Percentiles rank a stretch among this genome's conserved stretches.
phyloP scores from a whole-genome alignment of 2,113 vertebrate species.

The Paedocypris sp. region DNA sequence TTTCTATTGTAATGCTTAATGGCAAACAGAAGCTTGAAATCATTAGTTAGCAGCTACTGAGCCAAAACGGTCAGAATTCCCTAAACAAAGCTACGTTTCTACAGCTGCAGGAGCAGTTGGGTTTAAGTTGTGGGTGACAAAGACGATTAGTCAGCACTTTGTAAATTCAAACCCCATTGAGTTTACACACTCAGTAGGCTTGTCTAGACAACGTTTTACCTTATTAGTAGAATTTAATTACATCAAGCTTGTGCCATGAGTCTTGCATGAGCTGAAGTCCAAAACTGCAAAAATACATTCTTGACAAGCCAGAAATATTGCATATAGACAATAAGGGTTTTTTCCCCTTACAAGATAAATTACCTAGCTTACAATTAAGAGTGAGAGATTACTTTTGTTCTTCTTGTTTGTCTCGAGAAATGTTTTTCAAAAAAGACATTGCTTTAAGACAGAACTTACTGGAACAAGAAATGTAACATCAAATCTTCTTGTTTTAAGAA shows the following conservation, averaged over 20 bases:
- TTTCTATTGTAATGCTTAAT: not conserved
- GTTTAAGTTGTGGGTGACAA: not conserved
- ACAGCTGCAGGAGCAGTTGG: slow-evolving; percentile 13
- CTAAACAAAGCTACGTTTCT: slow-evolving; percentile 33
- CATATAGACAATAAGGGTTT: no score
- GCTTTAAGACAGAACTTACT: no score
- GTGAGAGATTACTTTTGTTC: no score
- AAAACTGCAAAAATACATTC: no score
- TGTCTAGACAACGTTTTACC: slow-evolving; percentile 31
- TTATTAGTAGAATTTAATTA: slow-evolving; percentile 26
- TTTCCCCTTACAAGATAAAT: no score
- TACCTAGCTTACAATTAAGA: no score
- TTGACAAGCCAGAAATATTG: no score
- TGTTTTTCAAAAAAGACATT: no score
- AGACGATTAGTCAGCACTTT: not conserved
- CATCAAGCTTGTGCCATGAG: slow-evolving; percentile 23
- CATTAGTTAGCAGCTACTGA: not conserved
- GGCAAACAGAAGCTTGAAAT: not conserved
- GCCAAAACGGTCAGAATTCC: slow-evolving; percentile 19
- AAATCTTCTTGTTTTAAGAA: no score
- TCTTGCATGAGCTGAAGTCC: no score
- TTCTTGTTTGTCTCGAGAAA: no score
- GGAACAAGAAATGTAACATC: no score
- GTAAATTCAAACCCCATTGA: not conserved
- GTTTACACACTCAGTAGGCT: slow-evolving; percentile 4